phyloP scores from a whole-genome alignment of 2,113 vertebrate species.

The Leptobrachium leishanense region DNA sequence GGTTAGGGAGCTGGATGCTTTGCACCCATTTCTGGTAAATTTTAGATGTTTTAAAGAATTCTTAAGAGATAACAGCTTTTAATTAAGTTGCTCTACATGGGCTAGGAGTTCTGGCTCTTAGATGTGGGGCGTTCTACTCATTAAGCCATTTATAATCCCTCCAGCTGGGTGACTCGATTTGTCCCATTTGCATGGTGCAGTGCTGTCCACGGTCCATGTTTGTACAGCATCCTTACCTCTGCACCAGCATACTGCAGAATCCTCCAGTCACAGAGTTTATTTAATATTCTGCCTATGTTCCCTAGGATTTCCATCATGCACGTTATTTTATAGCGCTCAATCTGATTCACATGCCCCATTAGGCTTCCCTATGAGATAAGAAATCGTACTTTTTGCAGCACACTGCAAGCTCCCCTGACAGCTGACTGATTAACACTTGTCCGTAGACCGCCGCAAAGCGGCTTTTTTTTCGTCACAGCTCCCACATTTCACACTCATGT shows the following conservation, averaged over 20 bases:
- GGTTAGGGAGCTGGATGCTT: too few species aligned
- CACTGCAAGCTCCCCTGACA: constrained; percentile 19
- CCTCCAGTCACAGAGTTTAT: background rate
- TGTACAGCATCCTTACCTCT: background rate
- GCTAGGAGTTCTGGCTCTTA: too few species aligned
- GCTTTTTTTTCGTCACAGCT: background rate
- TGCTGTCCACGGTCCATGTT: background rate
- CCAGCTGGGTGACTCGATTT: too few species aligned
- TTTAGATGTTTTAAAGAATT: too few species aligned
- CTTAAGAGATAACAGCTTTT: too few species aligned
- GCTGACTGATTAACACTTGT: constrained; percentile 17
- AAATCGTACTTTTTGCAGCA: constrained; percentile 7
- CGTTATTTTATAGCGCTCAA: constrained; percentile 1
- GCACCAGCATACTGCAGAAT: background rate
- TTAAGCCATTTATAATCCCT: too few species aligned
- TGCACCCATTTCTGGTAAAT: too few species aligned
- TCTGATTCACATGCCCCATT: constrained; percentile 25
- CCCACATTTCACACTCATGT: background rate
- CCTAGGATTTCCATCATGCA: background rate
- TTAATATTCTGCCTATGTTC: background rate
- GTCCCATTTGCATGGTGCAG: background rate
- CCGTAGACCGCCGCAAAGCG: background rate
- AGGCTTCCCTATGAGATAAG: background rate
- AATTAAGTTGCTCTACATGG: too few species aligned
- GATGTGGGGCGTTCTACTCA: too few species aligned